A percentile compares a stretch with the other conserved stretches of the same genome.
phyloP scores from a whole-genome alignment of 2,113 vertebrate genomes.

The Syrmaticus mikado region DNA sequence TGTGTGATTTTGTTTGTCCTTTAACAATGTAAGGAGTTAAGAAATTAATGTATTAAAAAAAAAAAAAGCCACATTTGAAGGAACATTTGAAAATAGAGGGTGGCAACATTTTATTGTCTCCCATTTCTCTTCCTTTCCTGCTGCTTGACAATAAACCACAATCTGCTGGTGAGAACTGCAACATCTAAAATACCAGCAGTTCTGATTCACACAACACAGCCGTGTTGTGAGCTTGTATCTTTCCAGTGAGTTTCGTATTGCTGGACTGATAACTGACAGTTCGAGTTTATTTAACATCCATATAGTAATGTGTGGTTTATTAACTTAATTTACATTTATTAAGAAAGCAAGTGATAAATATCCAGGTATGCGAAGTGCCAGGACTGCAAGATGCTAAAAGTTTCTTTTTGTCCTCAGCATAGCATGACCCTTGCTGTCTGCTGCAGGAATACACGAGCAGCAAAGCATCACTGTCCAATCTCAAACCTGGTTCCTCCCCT shows the following conservation, averaged over 20 bases:
- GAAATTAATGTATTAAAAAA: background rate
- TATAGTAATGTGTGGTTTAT: background rate
- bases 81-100: background rate
- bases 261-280: background rate
- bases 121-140: conserved; percentile 39
- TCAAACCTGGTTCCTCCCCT: background rate
- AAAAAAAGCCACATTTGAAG: background rate
- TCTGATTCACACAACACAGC: background rate
- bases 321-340: background rate
- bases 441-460: background rate
- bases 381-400: background rate
- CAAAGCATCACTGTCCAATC: background rate
- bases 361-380: fast-evolving
- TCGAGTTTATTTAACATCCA: background rate
- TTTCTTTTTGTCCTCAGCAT: background rate
- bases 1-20: conserved; percentile 1
- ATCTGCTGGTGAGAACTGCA: background rate
- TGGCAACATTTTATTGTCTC: background rate
- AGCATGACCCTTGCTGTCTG: background rate
- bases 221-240: background rate
- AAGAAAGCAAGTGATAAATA: background rate
- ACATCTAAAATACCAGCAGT: background rate
- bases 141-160: conserved; percentile 48
- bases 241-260: background rate
- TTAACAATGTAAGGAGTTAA: background rate